Evolutionary conservation across 2,113 vertebrate species (phyloP), one percentile per base, ranked within the genome.

Genomic region (Atractosteus spatula): DNA sequence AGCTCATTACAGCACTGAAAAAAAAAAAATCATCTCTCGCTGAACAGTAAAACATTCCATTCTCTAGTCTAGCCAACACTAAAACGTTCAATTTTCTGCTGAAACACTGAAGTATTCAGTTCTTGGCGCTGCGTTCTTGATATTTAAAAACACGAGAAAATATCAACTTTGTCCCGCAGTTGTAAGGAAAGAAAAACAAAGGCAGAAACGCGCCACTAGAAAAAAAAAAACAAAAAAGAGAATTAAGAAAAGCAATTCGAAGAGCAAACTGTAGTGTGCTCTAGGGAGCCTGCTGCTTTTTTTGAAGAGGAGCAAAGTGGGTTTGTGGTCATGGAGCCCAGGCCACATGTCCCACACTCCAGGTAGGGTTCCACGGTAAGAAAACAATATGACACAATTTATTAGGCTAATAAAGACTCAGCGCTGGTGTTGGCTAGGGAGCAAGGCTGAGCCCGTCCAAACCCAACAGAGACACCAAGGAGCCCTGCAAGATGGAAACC

Each of bases 151-250:
- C 29, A 29, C 29, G 2, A 29, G 29, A 29, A 29, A 29, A 29
- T 29, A 29, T 29, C 29, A 29, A 29, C 29, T 29, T 29, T 29
- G 29, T 29, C 29, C 29, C 29, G 56, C 57, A 76, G 3, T 45
- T 55, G 51, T 55, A 55, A 76, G 76, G 79, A 81, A 43, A 47
- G 61, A 75, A 70, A 71, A 68, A 57, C 69, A 78, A 68, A 69
- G 71, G 73, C 76, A 76, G 71, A 65, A 73, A 67, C 45, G 62
- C 62, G 71, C 66, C 7, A 67, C 29, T 29, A 29, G 29, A 29
- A 29, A 55, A 74, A 29, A 55, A 74, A 56, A 73, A 64, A 80
- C 68, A 77, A 44, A 42, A 29, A 29, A 29, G 29, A 29, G 29
- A 29, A 29, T 29, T 29, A 29, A 29, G 29, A 29, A 29, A 29